These are phyloP conservation scores for Chanos chanos DNA, from an alignment of 2,797 vertebrate species.

Conservation along the genomic window DNA sequence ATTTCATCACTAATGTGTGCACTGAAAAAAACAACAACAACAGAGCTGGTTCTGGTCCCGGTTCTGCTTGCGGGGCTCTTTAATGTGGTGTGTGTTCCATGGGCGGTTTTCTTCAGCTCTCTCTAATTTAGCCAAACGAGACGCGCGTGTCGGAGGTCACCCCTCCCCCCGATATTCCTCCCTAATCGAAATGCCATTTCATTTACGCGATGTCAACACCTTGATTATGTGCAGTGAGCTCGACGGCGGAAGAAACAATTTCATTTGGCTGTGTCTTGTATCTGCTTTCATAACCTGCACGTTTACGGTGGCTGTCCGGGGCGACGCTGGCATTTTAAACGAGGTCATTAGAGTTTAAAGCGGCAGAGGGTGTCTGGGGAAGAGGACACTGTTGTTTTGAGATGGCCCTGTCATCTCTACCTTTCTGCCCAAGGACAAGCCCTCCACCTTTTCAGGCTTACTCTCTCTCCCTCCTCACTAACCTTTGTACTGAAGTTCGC, in stretches of 20 bases:
- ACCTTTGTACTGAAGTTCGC: no score
- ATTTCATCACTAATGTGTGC: no score
- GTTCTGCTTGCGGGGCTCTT: no score
- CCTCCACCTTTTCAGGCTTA: no score
- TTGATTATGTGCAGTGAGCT: conserved; percentile 20
- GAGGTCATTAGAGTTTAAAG: conserved; percentile 26
- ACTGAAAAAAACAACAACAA: no score
- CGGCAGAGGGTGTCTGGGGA: background rate
- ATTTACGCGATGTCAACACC: conserved; percentile 35
- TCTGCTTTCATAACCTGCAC: conserved; percentile 31
- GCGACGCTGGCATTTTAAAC: conserved; percentile 11
- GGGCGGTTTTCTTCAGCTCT: no score
- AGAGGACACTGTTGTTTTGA: no score
- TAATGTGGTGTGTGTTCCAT: no score
- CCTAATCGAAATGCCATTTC: conserved; percentile 39
- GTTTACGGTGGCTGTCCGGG: conserved; percentile 15
- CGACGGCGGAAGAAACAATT: conserved; percentile 27
- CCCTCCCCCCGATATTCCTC: conserved; percentile 5
- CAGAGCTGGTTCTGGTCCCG: no score
- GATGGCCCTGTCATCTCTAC: background rate
- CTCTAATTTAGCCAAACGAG: conserved; percentile 22
- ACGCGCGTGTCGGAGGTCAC: conserved; percentile 14
- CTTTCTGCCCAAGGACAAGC: background rate
- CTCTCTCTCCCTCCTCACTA: no score
- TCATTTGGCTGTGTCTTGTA: conserved; percentile 23